Evolutionary conservation across 1,140 invertebrate species (phyloP).

Genomic region (Pseudomyrmex gracilis): DNA sequence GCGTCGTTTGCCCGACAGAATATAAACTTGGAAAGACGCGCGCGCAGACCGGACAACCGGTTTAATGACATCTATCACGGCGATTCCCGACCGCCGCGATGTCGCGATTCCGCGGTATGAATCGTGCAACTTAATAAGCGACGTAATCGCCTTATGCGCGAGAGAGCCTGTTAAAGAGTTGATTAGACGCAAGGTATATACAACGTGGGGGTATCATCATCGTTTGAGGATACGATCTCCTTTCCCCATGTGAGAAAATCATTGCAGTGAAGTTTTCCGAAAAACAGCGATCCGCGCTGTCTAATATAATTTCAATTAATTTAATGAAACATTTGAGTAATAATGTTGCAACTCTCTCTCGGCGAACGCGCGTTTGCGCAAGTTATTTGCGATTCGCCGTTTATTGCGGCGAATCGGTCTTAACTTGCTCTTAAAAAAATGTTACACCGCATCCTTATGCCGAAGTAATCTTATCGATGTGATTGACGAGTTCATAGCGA

Average conservation of each 20-base stretch:
- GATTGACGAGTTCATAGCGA: not conserved
- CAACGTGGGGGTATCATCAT: not conserved
- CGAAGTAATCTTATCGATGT: not conserved
- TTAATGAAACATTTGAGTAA: no score
- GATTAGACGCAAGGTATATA: not conserved
- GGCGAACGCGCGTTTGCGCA: not conserved
- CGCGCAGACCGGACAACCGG: constrained; percentile 63
- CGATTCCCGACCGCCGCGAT: constrained; percentile 46
- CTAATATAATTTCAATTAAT: not conserved
- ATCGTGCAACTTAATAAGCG: constrained; percentile 63
- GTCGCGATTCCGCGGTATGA: constrained; percentile 30
- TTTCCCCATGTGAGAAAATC: not conserved
- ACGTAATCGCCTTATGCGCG: not conserved
- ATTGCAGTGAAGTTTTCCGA: not conserved
- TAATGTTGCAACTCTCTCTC: no score
- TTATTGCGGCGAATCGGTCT: not conserved
- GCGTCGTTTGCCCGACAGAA: constrained; percentile 65
- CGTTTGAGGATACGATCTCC: not conserved
- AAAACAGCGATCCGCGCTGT: not conserved
- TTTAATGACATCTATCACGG: constrained; percentile 59
- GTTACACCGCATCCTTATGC: not conserved
- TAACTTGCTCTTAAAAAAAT: not conserved
- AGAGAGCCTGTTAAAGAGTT: not conserved
- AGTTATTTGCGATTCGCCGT: no score
- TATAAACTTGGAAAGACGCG: constrained; percentile 64